A percentile compares a stretch with the other conserved stretches of the same genome.
phyloP scores from a whole-genome alignment of 92 coral and sea anemone genomes.

The Siderastrea radians region DNA sequence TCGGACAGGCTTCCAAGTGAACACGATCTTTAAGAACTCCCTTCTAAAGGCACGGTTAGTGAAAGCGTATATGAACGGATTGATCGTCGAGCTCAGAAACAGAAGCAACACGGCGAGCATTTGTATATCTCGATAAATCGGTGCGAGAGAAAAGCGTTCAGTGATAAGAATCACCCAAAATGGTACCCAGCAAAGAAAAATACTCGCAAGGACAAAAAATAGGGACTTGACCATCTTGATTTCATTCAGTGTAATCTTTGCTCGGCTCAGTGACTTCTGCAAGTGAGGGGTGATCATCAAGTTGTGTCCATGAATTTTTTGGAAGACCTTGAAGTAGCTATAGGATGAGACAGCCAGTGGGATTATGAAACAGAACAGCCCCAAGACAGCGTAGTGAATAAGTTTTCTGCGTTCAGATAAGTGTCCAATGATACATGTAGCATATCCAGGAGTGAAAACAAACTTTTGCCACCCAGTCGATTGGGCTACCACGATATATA shows the following conservation, averaged over 20 bases:
- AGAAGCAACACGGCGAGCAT: background rate
- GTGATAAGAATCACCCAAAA: background rate
- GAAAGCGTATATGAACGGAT: slow-evolving; percentile 5
- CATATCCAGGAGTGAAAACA: background rate
- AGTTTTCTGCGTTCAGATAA: slow-evolving; percentile 1
- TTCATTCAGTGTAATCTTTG: background rate
- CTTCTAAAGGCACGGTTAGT: slow-evolving; percentile 1
- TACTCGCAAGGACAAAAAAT: slow-evolving; percentile 2
- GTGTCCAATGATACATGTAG: slow-evolving; percentile 2
- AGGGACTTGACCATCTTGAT: slow-evolving; percentile 2
- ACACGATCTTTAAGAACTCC: background rate
- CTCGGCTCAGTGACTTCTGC: background rate
- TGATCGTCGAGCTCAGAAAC: slow-evolving; percentile 6
- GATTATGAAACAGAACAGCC: background rate
- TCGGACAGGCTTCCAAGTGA: background rate
- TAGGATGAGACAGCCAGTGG: background rate
- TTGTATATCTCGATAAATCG: background rate
- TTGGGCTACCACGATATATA: background rate
- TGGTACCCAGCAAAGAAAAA: slow-evolving; percentile 7
- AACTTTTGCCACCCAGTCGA: background rate
- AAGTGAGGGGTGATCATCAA: background rate
- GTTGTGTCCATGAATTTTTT: background rate
- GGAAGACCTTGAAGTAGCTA: background rate
- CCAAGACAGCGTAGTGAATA: background rate
- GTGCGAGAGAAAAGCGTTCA: background rate